These are phyloP conservation scores for Solen grandis DNA, from an alignment of 1,140 invertebrate genomes.

Conservation along the genomic window DNA sequence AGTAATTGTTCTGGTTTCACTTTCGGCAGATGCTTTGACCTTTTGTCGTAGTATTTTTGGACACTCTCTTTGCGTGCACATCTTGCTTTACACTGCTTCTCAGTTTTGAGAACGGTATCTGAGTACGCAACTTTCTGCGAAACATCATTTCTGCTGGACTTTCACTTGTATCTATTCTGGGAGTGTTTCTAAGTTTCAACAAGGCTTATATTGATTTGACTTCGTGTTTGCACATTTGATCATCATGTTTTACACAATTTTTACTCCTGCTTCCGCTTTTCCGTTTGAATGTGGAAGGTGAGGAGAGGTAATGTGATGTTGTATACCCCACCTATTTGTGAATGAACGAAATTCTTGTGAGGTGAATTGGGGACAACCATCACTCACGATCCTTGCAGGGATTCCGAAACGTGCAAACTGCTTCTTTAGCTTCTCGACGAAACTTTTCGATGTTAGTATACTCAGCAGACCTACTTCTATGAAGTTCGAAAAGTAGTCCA, in stretches of 20 bases:
- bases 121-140: constrained; percentile 37
- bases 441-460: constrained; percentile 27
- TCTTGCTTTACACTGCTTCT: neutral
- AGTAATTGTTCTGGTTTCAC: too few species aligned
- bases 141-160: constrained; percentile 57
- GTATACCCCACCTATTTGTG: constrained; percentile 42
- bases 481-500: constrained; percentile 60
- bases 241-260: constrained; percentile 61
- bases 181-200: constrained; percentile 61
- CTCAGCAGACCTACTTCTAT: constrained; percentile 57
- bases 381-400: constrained; percentile 34
- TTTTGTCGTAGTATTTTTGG: neutral
- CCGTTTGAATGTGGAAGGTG: constrained; percentile 58
- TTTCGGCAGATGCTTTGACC: neutral
- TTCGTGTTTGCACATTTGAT: constrained; percentile 60
- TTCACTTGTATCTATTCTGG: constrained; percentile 29
- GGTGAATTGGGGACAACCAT: constrained; percentile 59
- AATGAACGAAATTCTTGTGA: constrained; percentile 53
- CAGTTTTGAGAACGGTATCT: constrained; percentile 25
- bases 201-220: constrained; percentile 26
- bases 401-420: constrained; percentile 62
- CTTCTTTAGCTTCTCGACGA: constrained; percentile 61
- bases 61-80: neutral
- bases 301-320: constrained; percentile 53
- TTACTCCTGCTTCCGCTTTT: constrained; percentile 61